A percentile compares a stretch with the other conserved stretches of the same genome.
phyloP scores from a whole-genome alignment of 2,888 invertebrate species.

The Bellardia bayeri region DNA sequence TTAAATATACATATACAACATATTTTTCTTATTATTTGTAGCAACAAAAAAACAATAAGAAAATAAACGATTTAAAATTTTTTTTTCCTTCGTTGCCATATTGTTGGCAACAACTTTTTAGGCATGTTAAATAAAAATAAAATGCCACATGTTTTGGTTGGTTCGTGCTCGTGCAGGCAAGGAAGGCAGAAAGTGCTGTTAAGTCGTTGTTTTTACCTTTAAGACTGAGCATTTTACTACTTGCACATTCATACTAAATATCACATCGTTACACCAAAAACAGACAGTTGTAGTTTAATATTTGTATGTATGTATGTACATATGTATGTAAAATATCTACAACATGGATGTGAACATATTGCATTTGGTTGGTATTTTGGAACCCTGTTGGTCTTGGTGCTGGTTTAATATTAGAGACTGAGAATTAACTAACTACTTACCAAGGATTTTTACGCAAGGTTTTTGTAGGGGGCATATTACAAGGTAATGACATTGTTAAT shows the following conservation, averaged over 20 bases:
- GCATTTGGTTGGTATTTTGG: neutral
- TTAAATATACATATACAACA: conserved; percentile 6
- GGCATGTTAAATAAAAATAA: conserved; percentile 13
- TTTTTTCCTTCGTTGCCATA: neutral
- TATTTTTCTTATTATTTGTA: neutral
- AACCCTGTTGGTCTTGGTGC: too few relatives aligned
- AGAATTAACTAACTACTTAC: too few relatives aligned
- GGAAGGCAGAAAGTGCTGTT: neutral
- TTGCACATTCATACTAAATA: neutral
- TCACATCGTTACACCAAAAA: neutral
- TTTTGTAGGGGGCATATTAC: too few relatives aligned
- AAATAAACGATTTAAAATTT: conserved; percentile 5
- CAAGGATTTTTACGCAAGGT: too few relatives aligned
- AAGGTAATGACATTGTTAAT: too few relatives aligned
- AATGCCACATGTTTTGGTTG: conserved; percentile 35
- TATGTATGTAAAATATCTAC: conserved; percentile 14
- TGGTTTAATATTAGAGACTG: too few relatives aligned
- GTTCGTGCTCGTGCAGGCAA: conserved; percentile 7
- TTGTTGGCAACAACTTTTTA: conserved; percentile 33
- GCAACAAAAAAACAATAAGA: conserved; percentile 1
- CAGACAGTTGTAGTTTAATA: conserved; percentile 11
- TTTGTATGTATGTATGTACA: conserved; percentile 7
- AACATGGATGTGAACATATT: conserved; percentile 30
- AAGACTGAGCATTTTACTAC: conserved; percentile 15
- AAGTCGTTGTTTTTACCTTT: conserved; percentile 3